Conservation (phyloP, 2,888 invertebrate genomes). For the Enoplolaimus lenunculus region DNA sequence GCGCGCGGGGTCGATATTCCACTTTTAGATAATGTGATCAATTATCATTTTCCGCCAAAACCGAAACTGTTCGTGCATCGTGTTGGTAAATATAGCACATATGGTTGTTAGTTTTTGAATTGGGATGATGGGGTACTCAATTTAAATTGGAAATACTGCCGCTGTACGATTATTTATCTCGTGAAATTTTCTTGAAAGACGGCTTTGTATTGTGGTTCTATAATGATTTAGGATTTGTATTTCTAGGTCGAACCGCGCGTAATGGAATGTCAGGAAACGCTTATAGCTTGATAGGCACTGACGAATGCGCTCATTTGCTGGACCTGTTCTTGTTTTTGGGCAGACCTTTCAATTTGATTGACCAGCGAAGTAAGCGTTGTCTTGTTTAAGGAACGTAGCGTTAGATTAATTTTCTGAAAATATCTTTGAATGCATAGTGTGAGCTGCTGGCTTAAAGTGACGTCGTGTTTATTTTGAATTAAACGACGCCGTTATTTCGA, state of each 20-base stretch:
- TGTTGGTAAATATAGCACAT: slow-evolving; percentile 58
- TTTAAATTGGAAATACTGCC: not conserved
- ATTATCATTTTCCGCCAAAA: slow-evolving; percentile 90
- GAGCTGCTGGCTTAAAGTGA: not conserved
- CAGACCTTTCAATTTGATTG: slow-evolving; percentile 50
- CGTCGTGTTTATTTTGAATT: no score
- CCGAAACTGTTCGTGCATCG: slow-evolving; percentile 93
- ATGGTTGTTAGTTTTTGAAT: not conserved
- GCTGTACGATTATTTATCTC: not conserved
- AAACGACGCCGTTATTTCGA: no score
- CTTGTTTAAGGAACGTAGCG: no score
- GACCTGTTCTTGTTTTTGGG: slow-evolving; percentile 88
- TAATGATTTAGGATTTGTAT: no score
- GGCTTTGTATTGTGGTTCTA: no score
- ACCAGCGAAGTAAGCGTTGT: slow-evolving; percentile 22
- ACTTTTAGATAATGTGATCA: slow-evolving; percentile 82
- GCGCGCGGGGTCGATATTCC: slow-evolving; percentile 96
- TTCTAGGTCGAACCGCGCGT: slow-evolving; percentile 65
- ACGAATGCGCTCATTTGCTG: slow-evolving; percentile 79
- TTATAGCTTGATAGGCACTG: slow-evolving; percentile 71
- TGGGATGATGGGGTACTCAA: not conserved
- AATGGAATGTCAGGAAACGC: slow-evolving; percentile 83
- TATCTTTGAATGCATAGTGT: not conserved
- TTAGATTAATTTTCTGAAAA: no score
- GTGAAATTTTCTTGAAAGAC: no score